phyloP scores from a whole-genome alignment of 1,140 invertebrate species.

The Luehdorfia chinensis region DNA sequence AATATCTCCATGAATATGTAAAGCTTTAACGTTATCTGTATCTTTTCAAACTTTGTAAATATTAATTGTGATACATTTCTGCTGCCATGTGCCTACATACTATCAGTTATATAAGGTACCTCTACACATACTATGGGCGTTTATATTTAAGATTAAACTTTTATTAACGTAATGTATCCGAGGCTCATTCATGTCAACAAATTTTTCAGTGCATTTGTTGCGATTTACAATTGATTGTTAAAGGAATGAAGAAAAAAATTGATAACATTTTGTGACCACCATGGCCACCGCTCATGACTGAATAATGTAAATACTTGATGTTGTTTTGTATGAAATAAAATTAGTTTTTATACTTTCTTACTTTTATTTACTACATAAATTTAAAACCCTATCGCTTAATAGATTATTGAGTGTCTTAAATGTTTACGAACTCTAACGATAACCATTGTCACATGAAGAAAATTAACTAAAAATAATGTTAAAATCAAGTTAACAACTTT shows the following conservation, averaged over 20 bases:
- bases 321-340: conserved; percentile 70
- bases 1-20: conserved; percentile 38
- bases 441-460: neutral
- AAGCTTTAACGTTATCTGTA: conserved; percentile 53
- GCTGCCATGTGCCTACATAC: conserved; percentile 32
- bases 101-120: neutral
- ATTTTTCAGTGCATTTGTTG: too few species aligned
- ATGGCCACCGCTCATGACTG: conserved; percentile 38
- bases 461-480: neutral
- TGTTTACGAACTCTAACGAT: neutral
- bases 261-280: neutral
- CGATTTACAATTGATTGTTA: too few species aligned
- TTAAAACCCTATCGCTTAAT: neutral
- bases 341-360: conserved; percentile 47
- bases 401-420: neutral
- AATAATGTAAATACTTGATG: conserved; percentile 69
- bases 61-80: conserved; percentile 38
- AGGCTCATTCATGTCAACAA: too few species aligned
- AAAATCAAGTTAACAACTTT: neutral
- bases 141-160: too few species aligned
- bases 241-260: too few species aligned
- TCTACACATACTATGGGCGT: too few species aligned
- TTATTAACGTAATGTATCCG: too few species aligned
- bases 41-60: conserved; percentile 46
- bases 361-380: conserved; percentile 21